These are phyloP conservation scores for Perizoma flavofasciatum DNA, from an alignment of 2,888 invertebrate genomes.

Conservation along the genomic window DNA sequence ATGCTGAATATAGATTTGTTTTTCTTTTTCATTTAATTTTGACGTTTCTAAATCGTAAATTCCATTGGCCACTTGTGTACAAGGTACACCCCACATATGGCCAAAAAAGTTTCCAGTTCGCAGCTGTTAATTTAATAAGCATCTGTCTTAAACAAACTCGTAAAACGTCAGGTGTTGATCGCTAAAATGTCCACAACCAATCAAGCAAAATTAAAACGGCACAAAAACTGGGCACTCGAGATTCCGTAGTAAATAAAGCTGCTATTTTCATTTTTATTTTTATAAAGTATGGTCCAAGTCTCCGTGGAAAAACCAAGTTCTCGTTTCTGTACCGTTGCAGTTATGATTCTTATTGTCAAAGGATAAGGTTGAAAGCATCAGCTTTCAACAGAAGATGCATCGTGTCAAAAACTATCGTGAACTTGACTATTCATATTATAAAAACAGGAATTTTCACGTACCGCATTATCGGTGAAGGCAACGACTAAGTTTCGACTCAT, in stretches of 20 bases:
- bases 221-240: constrained; percentile 29
- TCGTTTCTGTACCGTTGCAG: constrained; percentile 4
- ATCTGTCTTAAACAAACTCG: constrained; percentile 22
- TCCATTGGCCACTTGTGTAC: no score
- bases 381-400: constrained; percentile 26
- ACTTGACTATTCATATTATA: no score
- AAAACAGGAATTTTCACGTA: no score
- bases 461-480: no score
- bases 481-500: no score
- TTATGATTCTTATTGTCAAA: constrained; percentile 8
- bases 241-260: constrained; percentile 8
- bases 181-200: constrained; percentile 27
- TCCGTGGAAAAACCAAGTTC: not conserved
- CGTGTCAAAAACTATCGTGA: no score
- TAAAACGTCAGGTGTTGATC: constrained; percentile 29
- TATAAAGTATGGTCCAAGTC: not conserved
- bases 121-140: constrained; percentile 25
- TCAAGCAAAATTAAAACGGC: constrained; percentile 27
- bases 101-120: not conserved
- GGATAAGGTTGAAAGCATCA: constrained; percentile 13
- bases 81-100: no score
- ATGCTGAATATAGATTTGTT: no score
- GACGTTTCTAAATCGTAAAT: no score
- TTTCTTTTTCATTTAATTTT: no score
- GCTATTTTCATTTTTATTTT: constrained; percentile 9